Conservation (phyloP, 2,113 vertebrate genomes). For the Girardinichthys multiradiatus region DNA sequence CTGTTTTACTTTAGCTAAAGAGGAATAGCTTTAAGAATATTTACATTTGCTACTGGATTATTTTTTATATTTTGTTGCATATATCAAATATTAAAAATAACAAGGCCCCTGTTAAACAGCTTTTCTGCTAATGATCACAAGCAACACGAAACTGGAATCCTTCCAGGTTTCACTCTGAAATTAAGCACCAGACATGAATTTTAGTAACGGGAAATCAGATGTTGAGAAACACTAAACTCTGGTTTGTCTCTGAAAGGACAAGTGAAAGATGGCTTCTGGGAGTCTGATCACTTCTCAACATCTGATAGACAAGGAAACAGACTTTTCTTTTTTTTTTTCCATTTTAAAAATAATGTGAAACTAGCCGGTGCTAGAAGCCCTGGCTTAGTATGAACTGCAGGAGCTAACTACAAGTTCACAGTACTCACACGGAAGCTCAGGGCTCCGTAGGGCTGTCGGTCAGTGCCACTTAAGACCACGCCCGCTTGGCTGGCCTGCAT, state of each 20-base stretch:
- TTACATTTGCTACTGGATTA: not conserved
- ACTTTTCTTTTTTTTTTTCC: slow-evolving; percentile 35
- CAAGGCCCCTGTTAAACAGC: slow-evolving; percentile 47
- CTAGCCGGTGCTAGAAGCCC: slow-evolving; percentile 28
- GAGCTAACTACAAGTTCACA: slow-evolving; percentile 46
- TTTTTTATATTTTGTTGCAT: not conserved
- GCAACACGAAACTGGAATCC: slow-evolving; percentile 6
- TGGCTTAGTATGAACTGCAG: slow-evolving; percentile 49
- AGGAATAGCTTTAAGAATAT: not conserved
- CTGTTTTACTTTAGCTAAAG: not conserved
- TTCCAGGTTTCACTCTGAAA: slow-evolving; percentile 5
- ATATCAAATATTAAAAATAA: not conserved
- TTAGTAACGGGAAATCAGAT: slow-evolving; percentile 16
- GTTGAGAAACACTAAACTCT: slow-evolving; percentile 2
- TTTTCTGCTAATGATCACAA: not conserved
- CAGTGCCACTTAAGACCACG: slow-evolving; percentile 91
- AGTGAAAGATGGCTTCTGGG: slow-evolving; percentile 31
- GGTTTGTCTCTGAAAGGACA: slow-evolving; percentile 38
- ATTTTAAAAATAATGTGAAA: slow-evolving; percentile 56
- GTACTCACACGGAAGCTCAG: slow-evolving; percentile 93
- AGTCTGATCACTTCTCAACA: slow-evolving; percentile 44
- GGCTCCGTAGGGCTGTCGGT: slow-evolving; percentile 89
- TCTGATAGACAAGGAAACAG: slow-evolving; percentile 44
- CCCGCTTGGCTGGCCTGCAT: slow-evolving; percentile 95
- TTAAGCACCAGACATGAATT: slow-evolving; percentile 2